Percentiles rank a stretch among this genome's conserved stretches.
Conservation (phyloP, 2,113 vertebrate species). For the Microcebus murinus region DNA sequence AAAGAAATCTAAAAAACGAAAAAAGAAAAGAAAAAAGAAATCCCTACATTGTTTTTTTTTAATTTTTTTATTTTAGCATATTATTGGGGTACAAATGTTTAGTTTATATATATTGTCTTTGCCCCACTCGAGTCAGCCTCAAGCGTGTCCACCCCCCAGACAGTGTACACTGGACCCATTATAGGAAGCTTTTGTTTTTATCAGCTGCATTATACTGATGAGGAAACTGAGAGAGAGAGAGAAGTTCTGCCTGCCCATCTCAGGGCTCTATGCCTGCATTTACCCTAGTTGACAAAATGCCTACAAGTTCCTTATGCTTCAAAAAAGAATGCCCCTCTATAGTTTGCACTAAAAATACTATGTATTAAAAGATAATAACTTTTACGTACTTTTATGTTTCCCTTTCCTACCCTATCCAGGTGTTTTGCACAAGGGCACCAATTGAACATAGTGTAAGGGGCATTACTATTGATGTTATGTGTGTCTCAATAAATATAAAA, state of each 20-base stretch:
- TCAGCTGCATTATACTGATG: neutral
- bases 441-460: neutral
- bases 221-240: neutral
- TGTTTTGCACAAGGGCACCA: fast-evolving
- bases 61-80: too few species aligned
- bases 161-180: too few species aligned
- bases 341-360: neutral
- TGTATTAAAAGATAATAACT: neutral
- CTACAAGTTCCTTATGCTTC: neutral
- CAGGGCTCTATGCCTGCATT: fast-evolving
- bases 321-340: neutral
- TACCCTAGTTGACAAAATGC: neutral
- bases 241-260: neutral
- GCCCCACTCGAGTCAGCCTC: too few species aligned
- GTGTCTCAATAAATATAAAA: neutral
- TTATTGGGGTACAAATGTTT: too few species aligned
- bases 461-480: neutral
- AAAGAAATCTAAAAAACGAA: too few species aligned
- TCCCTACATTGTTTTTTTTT: neutral
- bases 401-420: neutral
- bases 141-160: too few species aligned
- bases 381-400: neutral
- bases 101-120: too few species aligned
- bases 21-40: neutral
- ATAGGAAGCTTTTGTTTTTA: neutral